Conservation (phyloP, 2,797 vertebrate species). For the Oryzias sinensis region DNA sequence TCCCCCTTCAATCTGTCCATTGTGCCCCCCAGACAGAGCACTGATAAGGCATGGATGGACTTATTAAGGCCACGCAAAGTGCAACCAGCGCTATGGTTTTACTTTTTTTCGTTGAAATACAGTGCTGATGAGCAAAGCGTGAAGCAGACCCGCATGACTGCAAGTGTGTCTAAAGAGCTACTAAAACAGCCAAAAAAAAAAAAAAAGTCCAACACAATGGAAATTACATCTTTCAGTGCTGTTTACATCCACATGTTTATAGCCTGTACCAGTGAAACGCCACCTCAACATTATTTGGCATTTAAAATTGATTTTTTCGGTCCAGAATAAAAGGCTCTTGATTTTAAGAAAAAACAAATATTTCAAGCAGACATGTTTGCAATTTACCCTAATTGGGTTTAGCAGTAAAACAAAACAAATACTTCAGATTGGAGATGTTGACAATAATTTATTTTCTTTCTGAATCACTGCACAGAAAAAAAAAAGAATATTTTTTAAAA, state of each 20-base stretch:
- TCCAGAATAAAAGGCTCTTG: too few relatives aligned
- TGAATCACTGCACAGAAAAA: too few relatives aligned
- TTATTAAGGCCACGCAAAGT: slow-evolving; percentile 69
- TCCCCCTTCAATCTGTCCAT: slow-evolving; percentile 70
- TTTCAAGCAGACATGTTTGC: too few relatives aligned
- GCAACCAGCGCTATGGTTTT: slow-evolving; percentile 54
- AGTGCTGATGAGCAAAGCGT: slow-evolving; percentile 50
- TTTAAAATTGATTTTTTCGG: too few relatives aligned
- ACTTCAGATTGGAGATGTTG: too few relatives aligned
- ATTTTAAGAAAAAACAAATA: too few relatives aligned
- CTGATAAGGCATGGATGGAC: slow-evolving; percentile 71
- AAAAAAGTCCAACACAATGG: slow-evolving; percentile 39
- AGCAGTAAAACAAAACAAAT: too few relatives aligned
- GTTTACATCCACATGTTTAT: slow-evolving; percentile 6
- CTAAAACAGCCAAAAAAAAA: slow-evolving; percentile 26
- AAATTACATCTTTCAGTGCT: slow-evolving; percentile 23
- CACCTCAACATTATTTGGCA: too few relatives aligned
- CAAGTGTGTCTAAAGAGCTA: slow-evolving; percentile 24
- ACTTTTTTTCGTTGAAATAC: slow-evolving; percentile 32
- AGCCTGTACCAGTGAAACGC: too few relatives aligned
- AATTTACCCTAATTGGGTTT: too few relatives aligned
- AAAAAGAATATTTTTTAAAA: too few relatives aligned
- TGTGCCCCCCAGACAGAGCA: slow-evolving; percentile 68
- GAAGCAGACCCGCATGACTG: slow-evolving; percentile 19
- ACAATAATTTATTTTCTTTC: too few relatives aligned